Conservation (phyloP, 2,797 vertebrate genomes). For the Chelidonichthys spinosus region DNA sequence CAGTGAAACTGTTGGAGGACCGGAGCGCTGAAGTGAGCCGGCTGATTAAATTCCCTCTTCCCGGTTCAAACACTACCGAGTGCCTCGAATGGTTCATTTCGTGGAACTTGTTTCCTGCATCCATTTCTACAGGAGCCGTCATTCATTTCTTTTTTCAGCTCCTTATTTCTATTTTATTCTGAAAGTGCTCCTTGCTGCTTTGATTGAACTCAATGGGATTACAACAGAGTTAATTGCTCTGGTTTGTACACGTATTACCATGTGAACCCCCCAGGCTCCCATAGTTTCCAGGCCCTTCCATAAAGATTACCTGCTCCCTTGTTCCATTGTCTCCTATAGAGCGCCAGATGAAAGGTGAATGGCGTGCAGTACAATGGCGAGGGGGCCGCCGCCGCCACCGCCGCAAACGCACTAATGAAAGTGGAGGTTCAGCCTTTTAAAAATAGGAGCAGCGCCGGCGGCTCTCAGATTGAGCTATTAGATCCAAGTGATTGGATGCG, state of each 20-base stretch:
- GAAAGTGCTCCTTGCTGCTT: constrained; percentile 65
- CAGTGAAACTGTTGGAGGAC: constrained; percentile 38
- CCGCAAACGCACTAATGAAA: constrained; percentile 67
- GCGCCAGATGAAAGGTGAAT: constrained; percentile 68
- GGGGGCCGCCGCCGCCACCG: too few relatives aligned
- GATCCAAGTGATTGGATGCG: constrained; percentile 58
- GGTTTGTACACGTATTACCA: constrained; percentile 79
- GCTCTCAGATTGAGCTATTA: constrained; percentile 69
- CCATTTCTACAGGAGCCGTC: constrained; percentile 59
- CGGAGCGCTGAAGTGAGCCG: constrained; percentile 21
- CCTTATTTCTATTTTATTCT: constrained; percentile 59
- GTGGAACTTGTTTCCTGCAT: constrained; percentile 33
- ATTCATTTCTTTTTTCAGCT: constrained; percentile 62
- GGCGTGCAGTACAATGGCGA: constrained; percentile 58
- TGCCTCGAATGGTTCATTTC: constrained; percentile 44
- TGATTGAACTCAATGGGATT: constrained; percentile 81
- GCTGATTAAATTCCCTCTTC: constrained; percentile 50
- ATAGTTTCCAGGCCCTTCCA: constrained; percentile 74
- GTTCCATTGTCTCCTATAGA: constrained; percentile 74
- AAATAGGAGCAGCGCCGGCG: constrained; percentile 64
- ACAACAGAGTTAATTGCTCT: constrained; percentile 77
- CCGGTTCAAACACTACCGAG: constrained; percentile 42
- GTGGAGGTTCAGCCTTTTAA: constrained; percentile 55
- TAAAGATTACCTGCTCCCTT: constrained; percentile 75
- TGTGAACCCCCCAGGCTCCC: constrained; percentile 69